A percentile compares a stretch with the other conserved stretches of the same genome.
phyloP scores from a whole-genome alignment of 2,888 invertebrate species.

The Macrosiphum euphorbiae region DNA sequence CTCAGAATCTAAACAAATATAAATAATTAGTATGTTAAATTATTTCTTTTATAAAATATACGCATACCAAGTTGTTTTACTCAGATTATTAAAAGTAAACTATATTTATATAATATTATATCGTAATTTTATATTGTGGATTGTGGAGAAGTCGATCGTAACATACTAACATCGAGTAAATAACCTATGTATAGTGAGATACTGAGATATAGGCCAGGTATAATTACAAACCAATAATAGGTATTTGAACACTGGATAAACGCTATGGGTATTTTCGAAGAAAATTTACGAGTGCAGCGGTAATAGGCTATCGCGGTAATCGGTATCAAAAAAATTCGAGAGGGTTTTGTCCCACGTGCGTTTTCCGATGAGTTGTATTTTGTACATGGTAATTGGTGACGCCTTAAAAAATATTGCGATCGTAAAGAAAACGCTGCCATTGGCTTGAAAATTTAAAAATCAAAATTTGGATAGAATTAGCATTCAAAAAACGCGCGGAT shows the following conservation, averaged over 20 bases:
- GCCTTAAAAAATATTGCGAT: background rate
- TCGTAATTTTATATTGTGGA: background rate
- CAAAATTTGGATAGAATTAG: background rate
- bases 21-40: no score
- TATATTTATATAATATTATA: background rate
- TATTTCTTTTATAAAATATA: no score
- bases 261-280: background rate
- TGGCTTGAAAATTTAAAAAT: background rate
- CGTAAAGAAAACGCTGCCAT: no score
- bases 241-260: background rate
- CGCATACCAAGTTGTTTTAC: no score
- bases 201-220: background rate
- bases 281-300: background rate
- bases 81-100: background rate
- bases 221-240: background rate
- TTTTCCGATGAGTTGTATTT: background rate
- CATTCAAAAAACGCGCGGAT: background rate
- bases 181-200: background rate
- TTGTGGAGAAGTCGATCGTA: background rate
- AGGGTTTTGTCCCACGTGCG: background rate
- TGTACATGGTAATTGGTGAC: background rate
- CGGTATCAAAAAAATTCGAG: background rate
- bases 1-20: no score
- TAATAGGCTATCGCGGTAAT: background rate
- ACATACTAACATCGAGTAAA: background rate